phyloP scores from a whole-genome alignment of 2,888 invertebrate genomes.

The Orchestes rusci region DNA sequence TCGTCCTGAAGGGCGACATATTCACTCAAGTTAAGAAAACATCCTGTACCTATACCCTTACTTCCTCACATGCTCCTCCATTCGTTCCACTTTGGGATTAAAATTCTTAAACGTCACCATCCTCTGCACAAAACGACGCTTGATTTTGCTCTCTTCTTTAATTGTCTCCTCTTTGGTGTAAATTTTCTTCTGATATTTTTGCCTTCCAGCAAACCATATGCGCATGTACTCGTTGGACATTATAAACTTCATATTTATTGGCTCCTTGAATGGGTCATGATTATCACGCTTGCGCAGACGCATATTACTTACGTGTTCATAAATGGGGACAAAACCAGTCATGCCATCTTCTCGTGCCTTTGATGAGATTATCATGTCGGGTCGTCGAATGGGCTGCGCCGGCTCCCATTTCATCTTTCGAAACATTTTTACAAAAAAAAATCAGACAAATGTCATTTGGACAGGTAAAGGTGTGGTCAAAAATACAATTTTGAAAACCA shows the following conservation, averaged over 20 bases:
- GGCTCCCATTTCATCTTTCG: slow-evolving; percentile 48
- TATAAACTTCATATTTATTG: slow-evolving; percentile 43
- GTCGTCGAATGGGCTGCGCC: slow-evolving; percentile 43
- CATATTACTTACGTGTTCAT: slow-evolving; percentile 45
- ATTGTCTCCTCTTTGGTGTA: slow-evolving; percentile 49
- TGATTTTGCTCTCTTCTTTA: slow-evolving; percentile 45
- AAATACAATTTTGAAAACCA: neutral
- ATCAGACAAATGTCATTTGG: no score
- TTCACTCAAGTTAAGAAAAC: no score
- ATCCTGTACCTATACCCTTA: no score
- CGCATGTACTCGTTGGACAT: slow-evolving; percentile 52
- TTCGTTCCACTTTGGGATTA: no score
- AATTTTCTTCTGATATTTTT: slow-evolving; percentile 49
- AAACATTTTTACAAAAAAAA: slow-evolving; percentile 23
- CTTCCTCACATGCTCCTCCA: no score
- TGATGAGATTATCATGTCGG: slow-evolving; percentile 52
- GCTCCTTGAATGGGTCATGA: slow-evolving; percentile 25
- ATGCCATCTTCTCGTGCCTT: slow-evolving; percentile 37
- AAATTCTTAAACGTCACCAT: slow-evolving; percentile 31
- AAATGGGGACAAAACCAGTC: slow-evolving; percentile 45
- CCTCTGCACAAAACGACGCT: slow-evolving; percentile 35
- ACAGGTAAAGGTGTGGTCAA: no score
- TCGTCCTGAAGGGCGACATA: no score
- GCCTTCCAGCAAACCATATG: slow-evolving; percentile 52
- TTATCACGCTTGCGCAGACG: no score